Percentiles rank a stretch among this genome's conserved stretches.
Conservation (phyloP, 2,888 invertebrate genomes). For the Apoda limacodes region DNA sequence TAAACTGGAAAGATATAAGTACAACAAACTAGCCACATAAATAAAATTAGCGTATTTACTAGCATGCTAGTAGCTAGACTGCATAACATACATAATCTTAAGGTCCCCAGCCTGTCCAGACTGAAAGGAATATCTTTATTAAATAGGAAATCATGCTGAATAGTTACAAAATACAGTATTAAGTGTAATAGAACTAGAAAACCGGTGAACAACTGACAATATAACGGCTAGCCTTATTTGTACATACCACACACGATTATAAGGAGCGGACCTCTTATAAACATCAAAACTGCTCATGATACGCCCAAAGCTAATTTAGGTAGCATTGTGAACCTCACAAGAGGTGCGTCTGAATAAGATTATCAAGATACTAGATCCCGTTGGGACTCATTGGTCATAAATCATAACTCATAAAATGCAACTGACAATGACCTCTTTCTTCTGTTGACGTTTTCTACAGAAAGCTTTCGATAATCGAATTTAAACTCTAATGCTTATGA, state of each 20-base stretch:
- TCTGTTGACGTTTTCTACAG: conserved; percentile 48
- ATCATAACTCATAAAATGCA: conserved; percentile 68
- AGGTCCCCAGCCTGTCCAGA: too few relatives aligned
- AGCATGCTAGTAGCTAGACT: too few relatives aligned
- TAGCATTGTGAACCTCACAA: conserved; percentile 66
- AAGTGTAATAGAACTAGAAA: too few relatives aligned
- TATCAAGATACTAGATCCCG: conserved; percentile 61
- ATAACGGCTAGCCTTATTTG: conserved; percentile 43
- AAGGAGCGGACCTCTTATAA: conserved; percentile 31
- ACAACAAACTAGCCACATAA: too few relatives aligned
- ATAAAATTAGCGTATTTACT: too few relatives aligned
- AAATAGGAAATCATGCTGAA: too few relatives aligned
- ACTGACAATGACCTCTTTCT: conserved; percentile 63
- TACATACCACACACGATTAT: conserved; percentile 43
- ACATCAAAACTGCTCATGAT: conserved; percentile 44
- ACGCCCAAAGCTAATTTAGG: conserved; percentile 65
- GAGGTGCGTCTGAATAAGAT: conserved; percentile 62
- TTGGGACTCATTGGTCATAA: conserved; percentile 69
- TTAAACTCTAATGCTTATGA: conserved; percentile 17
- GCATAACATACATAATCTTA: too few relatives aligned
- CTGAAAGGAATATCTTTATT: too few relatives aligned
- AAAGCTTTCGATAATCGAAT: conserved; percentile 18
- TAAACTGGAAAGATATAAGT: too few relatives aligned
- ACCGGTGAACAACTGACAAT: too few relatives aligned
- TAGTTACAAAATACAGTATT: too few relatives aligned